These are phyloP conservation scores for Aviceda subcristata DNA, from an alignment of 2,113 vertebrate genomes.

Conservation along the genomic window DNA sequence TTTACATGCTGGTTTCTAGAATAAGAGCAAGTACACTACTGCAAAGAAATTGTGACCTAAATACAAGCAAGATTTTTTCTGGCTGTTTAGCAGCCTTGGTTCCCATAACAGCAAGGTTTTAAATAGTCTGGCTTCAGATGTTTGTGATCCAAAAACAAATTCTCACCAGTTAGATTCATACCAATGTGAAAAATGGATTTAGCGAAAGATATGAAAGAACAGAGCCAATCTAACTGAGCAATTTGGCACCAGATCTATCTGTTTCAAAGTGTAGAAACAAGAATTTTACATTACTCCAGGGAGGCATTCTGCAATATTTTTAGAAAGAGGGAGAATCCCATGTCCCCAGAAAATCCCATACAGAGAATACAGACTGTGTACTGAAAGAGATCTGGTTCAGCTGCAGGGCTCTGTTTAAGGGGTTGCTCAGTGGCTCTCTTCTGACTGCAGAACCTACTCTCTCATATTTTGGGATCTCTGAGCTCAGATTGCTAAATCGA, in stretches of 20 bases:
- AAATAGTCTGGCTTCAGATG: slow-evolving; percentile 8
- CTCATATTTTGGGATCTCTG: neutral
- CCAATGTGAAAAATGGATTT: neutral
- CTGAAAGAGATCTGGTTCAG: neutral
- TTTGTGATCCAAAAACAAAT: neutral
- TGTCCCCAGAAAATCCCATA: neutral
- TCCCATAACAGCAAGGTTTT: slow-evolving; percentile 24
- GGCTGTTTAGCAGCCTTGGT: neutral
- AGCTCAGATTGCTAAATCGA: neutral
- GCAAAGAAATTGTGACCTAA: slow-evolving; percentile 18
- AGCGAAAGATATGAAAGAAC: neutral
- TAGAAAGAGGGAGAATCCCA: neutral
- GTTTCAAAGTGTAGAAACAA: neutral
- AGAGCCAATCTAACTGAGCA: neutral
- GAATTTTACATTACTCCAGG: neutral
- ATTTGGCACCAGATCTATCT: neutral
- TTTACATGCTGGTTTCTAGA: neutral
- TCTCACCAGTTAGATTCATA: neutral
- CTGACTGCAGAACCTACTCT: neutral
- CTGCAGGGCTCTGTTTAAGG: neutral
- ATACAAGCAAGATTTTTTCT: slow-evolving; percentile 27
- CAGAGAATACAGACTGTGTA: neutral
- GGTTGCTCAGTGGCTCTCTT: neutral
- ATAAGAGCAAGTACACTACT: neutral
- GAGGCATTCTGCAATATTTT: neutral